These are phyloP conservation scores for Notothenia coriiceps DNA, from an alignment of 2,113 vertebrate genomes.

Conservation along the genomic window DNA sequence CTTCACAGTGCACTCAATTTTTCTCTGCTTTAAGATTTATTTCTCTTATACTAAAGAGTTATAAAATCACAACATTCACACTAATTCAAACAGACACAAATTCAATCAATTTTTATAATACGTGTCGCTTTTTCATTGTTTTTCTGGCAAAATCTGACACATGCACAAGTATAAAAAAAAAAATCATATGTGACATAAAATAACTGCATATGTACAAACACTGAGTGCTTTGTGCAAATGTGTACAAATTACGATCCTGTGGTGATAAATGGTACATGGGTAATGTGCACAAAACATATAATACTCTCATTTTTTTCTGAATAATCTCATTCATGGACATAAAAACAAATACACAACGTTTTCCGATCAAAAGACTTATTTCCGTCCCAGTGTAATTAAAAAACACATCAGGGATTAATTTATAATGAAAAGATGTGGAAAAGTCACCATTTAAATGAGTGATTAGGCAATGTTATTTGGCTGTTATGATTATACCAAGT, in stretches of 20 bases:
- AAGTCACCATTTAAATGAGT: conserved; percentile 51
- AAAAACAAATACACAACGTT: conserved; percentile 61
- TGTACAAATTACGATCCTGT: conserved; percentile 85
- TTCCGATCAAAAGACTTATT: conserved; percentile 57
- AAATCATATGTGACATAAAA: conserved; percentile 75
- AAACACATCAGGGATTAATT: conserved; percentile 59
- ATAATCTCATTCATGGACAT: conserved; percentile 68
- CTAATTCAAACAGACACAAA: conserved; percentile 67
- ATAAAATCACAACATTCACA: conserved; percentile 60
- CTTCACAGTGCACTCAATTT: conserved; percentile 32
- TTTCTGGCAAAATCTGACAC: conserved; percentile 80
- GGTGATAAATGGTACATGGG: conserved; percentile 81
- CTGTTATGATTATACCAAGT: conserved; percentile 36
- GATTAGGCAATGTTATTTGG: conserved; percentile 30
- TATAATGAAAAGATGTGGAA: conserved; percentile 35
- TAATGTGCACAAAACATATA: conserved; percentile 82
- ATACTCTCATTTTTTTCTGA: conserved; percentile 22
- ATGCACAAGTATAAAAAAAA: conserved; percentile 82
- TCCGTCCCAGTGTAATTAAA: conserved; percentile 65
- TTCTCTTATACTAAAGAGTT: conserved; percentile 60
- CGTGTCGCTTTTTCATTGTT: conserved; percentile 74
- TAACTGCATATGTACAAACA: conserved; percentile 86
- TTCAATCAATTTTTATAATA: conserved; percentile 65
- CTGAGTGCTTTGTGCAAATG: conserved; percentile 86
- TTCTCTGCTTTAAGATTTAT: conserved; percentile 62